phyloP scores from a whole-genome alignment of 2,113 vertebrate species.

The Myrmophylax atrothorax region DNA sequence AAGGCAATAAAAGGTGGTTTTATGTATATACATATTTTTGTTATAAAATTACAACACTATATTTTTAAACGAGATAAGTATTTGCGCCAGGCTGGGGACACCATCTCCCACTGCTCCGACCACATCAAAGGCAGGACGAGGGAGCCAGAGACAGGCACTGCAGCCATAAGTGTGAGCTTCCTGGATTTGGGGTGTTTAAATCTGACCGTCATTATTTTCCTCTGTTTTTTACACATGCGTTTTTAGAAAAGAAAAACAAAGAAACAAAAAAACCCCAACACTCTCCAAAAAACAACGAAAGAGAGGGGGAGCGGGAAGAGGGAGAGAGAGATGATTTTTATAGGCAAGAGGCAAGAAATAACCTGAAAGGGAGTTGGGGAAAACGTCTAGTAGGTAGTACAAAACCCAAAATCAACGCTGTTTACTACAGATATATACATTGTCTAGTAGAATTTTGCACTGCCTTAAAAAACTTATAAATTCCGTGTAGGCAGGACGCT shows the following conservation, averaged over 20 bases:
- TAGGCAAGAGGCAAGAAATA: conserved; percentile 2
- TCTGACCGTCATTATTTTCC: background rate
- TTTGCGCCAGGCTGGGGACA: conserved; percentile 30
- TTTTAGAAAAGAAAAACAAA: background rate
- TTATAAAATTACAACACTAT: conserved; percentile 3
- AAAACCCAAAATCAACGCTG: background rate
- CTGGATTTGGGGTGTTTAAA: conserved; percentile 53
- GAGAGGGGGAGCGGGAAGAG: background rate
- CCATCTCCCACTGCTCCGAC: conserved; percentile 46
- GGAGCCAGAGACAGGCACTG: conserved; percentile 30
- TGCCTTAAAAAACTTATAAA: background rate
- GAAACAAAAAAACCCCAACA: background rate
- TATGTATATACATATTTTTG: background rate
- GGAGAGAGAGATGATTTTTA: background rate
- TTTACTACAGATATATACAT: background rate
- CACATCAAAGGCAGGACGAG: conserved; percentile 39
- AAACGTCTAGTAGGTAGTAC: background rate
- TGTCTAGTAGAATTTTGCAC: background rate
- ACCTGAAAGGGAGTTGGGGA: background rate
- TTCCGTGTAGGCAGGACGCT: background rate
- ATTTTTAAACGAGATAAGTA: conserved; percentile 59
- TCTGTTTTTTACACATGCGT: background rate
- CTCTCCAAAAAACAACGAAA: background rate
- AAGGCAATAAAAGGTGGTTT: background rate
- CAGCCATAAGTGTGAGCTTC: conserved; percentile 51